These are phyloP conservation scores for Formica selysi DNA, from an alignment of 1,140 invertebrate genomes.

Conservation along the genomic window DNA sequence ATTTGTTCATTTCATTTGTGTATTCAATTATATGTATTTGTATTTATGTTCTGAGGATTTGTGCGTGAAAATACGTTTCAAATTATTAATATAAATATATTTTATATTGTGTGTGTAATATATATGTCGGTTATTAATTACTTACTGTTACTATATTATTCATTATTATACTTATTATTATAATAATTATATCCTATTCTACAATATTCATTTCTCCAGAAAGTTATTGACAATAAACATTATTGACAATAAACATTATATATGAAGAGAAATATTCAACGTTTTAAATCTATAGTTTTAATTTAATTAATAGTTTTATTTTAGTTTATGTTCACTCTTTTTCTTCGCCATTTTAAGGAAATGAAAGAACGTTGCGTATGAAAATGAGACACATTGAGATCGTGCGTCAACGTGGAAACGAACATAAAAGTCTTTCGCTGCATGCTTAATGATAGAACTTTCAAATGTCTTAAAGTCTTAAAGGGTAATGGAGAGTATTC, in stretches of 20 bases:
- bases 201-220: not conserved
- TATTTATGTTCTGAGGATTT: not conserved
- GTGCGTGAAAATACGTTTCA: not conserved
- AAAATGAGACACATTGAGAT: constrained; percentile 11
- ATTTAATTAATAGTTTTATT: too few relatives aligned
- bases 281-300: not conserved
- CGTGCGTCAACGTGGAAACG: constrained; percentile 18
- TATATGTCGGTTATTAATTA: not conserved
- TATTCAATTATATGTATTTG: not conserved
- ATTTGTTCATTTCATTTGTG: not conserved
- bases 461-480: constrained; percentile 29
- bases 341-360: not conserved
- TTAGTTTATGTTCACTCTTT: not conserved
- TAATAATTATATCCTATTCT: not conserved
- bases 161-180: not conserved
- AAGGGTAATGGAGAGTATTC: constrained; percentile 35
- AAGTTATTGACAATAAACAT: not conserved
- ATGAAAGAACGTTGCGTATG: not conserved
- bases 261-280: not conserved
- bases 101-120: not conserved
- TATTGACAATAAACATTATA: not conserved
- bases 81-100: not conserved
- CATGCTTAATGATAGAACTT: constrained; percentile 37
- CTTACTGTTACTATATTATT: not conserved
- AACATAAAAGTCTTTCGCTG: constrained; percentile 15